A percentile compares a stretch with the other conserved stretches of the same genome.
phyloP scores from a whole-genome alignment of 2,797 vertebrate species.

The Peromyscus nudipes region DNA sequence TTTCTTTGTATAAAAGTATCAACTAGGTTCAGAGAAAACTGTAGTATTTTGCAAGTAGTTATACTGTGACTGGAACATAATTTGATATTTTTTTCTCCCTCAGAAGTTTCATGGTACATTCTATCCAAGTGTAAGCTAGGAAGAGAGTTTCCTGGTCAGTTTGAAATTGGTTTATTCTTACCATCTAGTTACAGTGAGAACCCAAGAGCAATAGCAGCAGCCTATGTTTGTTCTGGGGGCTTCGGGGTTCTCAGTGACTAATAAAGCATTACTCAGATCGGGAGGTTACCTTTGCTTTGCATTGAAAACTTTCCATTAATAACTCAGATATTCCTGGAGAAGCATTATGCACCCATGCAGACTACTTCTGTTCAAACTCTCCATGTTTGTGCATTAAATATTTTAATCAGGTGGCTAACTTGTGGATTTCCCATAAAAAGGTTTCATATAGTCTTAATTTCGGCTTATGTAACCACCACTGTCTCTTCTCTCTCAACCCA shows the following conservation, averaged over 20 bases:
- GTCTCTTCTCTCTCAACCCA: not conserved
- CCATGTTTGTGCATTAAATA: no score
- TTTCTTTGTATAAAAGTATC: not conserved
- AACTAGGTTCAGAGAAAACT: not conserved
- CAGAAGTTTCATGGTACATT: not conserved
- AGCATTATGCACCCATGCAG: not conserved
- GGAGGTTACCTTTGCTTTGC: no score
- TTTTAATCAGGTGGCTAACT: no score
- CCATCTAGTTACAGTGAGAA: not conserved
- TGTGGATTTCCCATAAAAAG: not conserved
- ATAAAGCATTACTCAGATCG: not conserved
- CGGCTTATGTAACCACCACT: not conserved
- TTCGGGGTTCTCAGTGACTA: not conserved
- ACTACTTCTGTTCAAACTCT: not conserved
- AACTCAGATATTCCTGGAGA: no score
- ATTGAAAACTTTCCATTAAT: not conserved
- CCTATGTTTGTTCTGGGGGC: not conserved
- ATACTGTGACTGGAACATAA: not conserved
- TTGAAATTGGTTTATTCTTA: not conserved
- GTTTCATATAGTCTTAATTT: not conserved
- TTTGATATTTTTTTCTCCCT: not conserved
- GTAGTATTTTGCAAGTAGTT: not conserved
- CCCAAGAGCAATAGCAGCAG: not conserved
- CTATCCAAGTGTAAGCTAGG: not conserved
- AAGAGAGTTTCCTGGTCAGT: not conserved